Evolutionary conservation across 2,888 invertebrate genomes (phyloP).

Genomic region (Machimus atricapillus): DNA sequence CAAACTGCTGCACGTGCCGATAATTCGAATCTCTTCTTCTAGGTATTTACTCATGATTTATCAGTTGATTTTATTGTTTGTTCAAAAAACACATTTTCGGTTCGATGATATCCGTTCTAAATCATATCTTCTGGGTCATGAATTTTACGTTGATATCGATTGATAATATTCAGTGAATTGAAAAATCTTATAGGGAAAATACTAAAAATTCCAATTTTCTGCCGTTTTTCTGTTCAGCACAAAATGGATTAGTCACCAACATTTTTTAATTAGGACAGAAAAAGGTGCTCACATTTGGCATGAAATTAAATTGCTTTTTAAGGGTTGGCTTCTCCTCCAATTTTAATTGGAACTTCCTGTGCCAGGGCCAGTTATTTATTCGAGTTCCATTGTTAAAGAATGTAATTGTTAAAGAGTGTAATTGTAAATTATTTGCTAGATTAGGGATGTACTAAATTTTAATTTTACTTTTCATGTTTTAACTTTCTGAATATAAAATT

Average conservation of each 20-base stretch:
- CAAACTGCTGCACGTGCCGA: not conserved
- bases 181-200: not conserved
- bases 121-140: not conserved
- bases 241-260: not conserved
- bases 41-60: not conserved
- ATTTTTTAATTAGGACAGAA: not conserved
- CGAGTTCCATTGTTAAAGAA: not conserved
- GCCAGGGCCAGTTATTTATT: not conserved
- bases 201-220: not conserved
- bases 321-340: not conserved
- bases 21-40: not conserved
- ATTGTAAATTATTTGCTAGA: not conserved
- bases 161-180: not conserved
- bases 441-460: not conserved
- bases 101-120: not conserved
- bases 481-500: no score
- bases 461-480: not conserved
- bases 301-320: not conserved
- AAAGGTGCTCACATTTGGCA: not conserved
- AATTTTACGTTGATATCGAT: not conserved
- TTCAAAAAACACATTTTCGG: not conserved
- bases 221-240: not conserved
- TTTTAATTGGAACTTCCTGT: not conserved
- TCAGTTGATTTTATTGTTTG: not conserved
- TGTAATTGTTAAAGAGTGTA: not conserved